Base-by-base conservation (phyloP, 1,140 invertebrate genomes). In the Calephelis virginiensis region DNA sequence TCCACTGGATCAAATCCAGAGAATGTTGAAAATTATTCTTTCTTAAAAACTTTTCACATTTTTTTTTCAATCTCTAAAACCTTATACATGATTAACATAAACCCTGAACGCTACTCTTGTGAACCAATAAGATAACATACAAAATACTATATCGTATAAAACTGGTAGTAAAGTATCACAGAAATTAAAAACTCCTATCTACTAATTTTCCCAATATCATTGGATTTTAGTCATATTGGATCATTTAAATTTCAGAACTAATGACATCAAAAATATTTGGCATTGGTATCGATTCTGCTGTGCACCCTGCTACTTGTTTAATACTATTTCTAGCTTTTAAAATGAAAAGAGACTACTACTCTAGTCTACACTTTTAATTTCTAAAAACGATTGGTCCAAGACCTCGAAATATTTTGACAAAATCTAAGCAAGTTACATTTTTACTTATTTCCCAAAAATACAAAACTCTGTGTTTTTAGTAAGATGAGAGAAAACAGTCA, bases 141-240 rank as follows among this genome's bases (percentile, higher is more conserved):
- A 77, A 78, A 43, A 84, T 83, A 76, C 75, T 82, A 87, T 87
- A 87, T 90, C 87, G 82, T 64, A 64, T 64, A 83, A 76, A 82
- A 86, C 71, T 80, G 88, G 85, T 85, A 89, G 85, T 85, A 89
- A 89, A 89, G 85, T 90, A 90, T 90, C 88, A 90, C 88, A 90
- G 88, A 90, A 90, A 88, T 86, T 86, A 90, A 90, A 81, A 78
- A 78, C 81, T 83, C 81, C 85, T 88, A 90, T 82, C 85, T 89
- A 89, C 85, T 82, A 83, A 71, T 43, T 61, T 67, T 71, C 45
- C 69, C 74, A 81, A 81, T 66, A 78, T 69, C 76, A 64, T 50
- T 64, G 50, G 50, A 64, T 38, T 56, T 53, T 53, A 43, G 11
- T 13, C 48, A 64, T 38, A 45, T 64, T 38, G 40, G 40, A 13